Conservation (phyloP, 2,113 vertebrate species). For the Urocynchramus pylzowi region DNA sequence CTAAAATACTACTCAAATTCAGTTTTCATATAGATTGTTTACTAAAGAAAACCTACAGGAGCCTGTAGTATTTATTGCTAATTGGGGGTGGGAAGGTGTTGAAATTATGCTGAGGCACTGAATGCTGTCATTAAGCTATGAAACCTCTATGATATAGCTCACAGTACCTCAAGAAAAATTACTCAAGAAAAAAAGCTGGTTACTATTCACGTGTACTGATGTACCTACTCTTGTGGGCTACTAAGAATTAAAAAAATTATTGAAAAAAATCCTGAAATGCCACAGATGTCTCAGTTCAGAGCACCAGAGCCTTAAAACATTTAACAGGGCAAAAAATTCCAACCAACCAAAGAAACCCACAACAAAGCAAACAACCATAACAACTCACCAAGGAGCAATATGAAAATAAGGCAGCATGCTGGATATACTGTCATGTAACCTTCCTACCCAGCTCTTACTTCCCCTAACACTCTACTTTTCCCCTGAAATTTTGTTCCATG, state of each 20-base stretch:
- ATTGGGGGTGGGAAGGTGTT: background rate
- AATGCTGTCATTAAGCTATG: slow-evolving; percentile 38
- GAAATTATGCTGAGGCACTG: background rate
- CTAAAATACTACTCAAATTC: slow-evolving; percentile 24
- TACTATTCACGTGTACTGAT: background rate
- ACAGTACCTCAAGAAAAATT: background rate
- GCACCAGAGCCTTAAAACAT: background rate
- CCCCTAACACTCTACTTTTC: background rate
- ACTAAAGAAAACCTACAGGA: background rate
- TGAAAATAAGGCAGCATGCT: background rate
- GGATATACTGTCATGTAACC: background rate
- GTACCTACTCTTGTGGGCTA: background rate
- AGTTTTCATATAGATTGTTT: slow-evolving; percentile 39
- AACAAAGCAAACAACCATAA: background rate
- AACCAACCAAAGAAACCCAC: background rate
- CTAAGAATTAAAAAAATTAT: background rate
- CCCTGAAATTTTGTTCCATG: accelerated
- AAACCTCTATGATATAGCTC: background rate
- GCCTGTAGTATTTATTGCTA: slow-evolving; percentile 25
- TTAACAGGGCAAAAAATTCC: background rate
- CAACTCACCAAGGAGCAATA: background rate
- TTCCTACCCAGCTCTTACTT: background rate
- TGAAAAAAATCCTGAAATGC: background rate
- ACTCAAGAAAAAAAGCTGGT: no score
- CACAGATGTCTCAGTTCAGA: background rate